Evolutionary conservation across 2,888 invertebrate genomes (phyloP).

Genomic region (Torymus aiolomorphi): DNA sequence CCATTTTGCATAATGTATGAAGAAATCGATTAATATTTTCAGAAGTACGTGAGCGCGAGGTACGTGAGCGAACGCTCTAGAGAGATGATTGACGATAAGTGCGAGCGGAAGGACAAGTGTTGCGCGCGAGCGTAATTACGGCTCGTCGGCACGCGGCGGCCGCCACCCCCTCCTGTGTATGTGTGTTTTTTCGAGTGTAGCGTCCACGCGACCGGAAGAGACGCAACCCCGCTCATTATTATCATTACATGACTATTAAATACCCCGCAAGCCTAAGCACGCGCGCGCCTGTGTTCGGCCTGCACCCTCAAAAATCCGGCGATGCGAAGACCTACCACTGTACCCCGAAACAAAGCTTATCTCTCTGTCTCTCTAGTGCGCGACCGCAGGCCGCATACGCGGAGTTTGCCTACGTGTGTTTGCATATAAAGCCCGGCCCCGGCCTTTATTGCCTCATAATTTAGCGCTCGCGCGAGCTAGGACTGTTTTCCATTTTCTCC

Average conservation of each 20-base stretch:
- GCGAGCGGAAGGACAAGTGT: conserved; percentile 45
- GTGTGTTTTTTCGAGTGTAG: conserved; percentile 15
- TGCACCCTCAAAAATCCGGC: not conserved
- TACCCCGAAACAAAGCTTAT: conserved; percentile 20
- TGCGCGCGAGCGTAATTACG: conserved; percentile 40
- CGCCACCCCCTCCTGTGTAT: not conserved
- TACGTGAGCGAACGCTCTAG: not conserved
- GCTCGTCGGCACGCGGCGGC: conserved; percentile 35
- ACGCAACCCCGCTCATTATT: conserved; percentile 19
- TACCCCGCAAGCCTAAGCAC: not conserved
- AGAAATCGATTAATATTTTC: conserved; percentile 43
- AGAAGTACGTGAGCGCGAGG: not conserved
- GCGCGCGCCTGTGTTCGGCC: not conserved
- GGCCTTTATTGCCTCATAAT: conserved; percentile 17
- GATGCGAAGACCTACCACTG: no score
- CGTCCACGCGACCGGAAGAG: conserved; percentile 65
- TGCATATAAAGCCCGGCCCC: conserved; percentile 29
- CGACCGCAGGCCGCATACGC: not conserved
- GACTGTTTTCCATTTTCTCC: no score
- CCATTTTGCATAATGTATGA: conserved; percentile 52
- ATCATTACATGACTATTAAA: not conserved
- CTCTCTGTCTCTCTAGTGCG: not conserved
- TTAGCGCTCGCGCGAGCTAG: not conserved
- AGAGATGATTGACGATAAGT: conserved; percentile 48
- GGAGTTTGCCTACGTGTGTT: conserved; percentile 33